phyloP scores from a whole-genome alignment of 2,797 vertebrate genomes.

The Mionectes olivaceus region DNA sequence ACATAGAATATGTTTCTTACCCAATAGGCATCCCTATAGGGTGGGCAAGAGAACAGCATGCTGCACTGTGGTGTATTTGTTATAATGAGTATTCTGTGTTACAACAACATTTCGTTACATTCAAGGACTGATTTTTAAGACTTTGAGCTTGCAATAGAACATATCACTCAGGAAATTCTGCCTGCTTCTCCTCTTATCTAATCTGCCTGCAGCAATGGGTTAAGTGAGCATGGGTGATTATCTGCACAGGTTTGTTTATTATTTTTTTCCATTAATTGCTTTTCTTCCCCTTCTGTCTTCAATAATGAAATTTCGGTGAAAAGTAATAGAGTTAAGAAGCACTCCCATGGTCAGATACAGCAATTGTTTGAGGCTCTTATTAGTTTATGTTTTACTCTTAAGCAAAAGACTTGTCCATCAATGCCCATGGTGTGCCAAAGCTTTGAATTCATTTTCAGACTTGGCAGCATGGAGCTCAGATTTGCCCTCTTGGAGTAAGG shows the following conservation, averaged over 20 bases:
- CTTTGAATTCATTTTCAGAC: background rate
- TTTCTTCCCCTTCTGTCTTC: background rate
- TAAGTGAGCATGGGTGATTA: background rate
- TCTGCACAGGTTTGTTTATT: background rate
- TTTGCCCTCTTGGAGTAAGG: background rate
- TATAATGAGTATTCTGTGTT: background rate
- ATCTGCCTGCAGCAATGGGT: background rate
- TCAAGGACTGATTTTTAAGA: background rate
- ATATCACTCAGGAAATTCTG: background rate
- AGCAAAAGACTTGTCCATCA: background rate
- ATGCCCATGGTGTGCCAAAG: background rate
- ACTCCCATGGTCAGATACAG: background rate
- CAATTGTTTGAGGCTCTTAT: background rate
- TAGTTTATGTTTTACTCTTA: background rate
- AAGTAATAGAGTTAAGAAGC: conserved; percentile 15
- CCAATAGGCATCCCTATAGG: background rate
- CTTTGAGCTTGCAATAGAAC: background rate
- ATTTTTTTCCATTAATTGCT: conserved; percentile 15
- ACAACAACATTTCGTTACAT: background rate
- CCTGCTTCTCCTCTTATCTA: background rate
- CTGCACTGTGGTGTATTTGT: background rate
- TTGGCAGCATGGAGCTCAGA: background rate
- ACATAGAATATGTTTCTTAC: background rate
- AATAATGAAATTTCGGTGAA: background rate
- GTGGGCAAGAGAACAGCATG: background rate